phyloP scores from a whole-genome alignment of 2,113 vertebrate species.

The Ceyx melanurus region DNA sequence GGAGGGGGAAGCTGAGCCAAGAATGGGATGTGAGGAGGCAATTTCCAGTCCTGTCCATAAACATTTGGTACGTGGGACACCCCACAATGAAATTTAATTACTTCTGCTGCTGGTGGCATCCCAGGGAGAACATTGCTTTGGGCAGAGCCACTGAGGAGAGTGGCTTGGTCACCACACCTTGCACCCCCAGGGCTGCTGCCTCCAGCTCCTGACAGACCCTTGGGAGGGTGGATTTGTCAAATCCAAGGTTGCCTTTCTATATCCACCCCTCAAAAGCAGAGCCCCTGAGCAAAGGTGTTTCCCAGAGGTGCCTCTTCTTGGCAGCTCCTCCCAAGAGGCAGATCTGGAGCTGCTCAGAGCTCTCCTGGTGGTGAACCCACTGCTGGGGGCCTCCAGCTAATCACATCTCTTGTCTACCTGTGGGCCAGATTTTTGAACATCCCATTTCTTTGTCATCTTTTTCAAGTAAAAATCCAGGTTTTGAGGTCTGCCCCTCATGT shows the following conservation, averaged over 20 bases:
- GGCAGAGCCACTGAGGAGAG: not conserved
- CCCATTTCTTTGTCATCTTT: not conserved
- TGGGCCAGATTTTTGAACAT: not conserved
- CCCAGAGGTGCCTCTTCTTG: not conserved
- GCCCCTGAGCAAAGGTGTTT: not conserved
- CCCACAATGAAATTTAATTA: conserved; percentile 47
- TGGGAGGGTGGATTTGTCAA: not conserved
- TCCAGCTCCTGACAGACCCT: not conserved
- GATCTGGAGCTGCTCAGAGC: not conserved
- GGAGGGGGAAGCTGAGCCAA: not conserved
- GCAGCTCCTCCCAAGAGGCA: not conserved
- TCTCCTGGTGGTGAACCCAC: not conserved
- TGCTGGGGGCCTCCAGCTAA: not conserved
- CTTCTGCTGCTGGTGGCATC: not conserved
- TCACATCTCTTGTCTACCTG: not conserved
- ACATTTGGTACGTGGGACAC: conserved; percentile 29
- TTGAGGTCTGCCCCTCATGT: not conserved
- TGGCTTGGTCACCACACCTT: not conserved
- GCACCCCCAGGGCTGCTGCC: too few relatives aligned
- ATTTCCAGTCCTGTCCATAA: not conserved
- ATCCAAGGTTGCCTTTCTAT: not conserved
- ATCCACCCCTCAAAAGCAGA: fast-evolving
- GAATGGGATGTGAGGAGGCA: not conserved
- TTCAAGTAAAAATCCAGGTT: not conserved
- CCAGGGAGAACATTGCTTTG: not conserved